Conservation (phyloP, 2,113 vertebrate genomes). For the Diadophis punctatus region DNA sequence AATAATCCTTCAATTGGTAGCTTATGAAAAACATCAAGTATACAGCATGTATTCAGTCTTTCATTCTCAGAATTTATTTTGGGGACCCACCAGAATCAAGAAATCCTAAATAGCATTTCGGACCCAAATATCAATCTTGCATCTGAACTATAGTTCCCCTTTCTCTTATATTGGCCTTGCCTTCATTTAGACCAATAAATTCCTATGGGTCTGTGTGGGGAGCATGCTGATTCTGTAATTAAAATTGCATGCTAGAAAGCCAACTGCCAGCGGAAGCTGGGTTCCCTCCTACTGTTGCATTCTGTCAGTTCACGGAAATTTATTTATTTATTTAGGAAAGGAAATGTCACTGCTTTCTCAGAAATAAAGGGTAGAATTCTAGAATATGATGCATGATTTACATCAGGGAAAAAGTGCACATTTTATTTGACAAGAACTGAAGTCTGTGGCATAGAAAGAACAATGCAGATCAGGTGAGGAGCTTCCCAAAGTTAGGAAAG, state of each 20-base stretch:
- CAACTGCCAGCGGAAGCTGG: conserved; percentile 61
- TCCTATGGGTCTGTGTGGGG: conserved; percentile 60
- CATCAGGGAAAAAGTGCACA: conserved; percentile 5
- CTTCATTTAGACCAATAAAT: conserved; percentile 61
- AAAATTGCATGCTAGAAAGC: conserved; percentile 69
- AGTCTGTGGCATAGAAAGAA: background rate
- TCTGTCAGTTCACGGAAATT: conserved; percentile 54
- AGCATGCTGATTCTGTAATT: conserved; percentile 71
- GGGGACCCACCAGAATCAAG: background rate
- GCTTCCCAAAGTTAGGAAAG: background rate
- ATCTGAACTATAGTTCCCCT: conserved; percentile 45
- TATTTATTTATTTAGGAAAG: conserved; percentile 25
- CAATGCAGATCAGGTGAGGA: background rate
- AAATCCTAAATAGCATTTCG: conserved; percentile 1
- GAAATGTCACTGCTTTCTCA: conserved; percentile 46
- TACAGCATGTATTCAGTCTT: background rate
- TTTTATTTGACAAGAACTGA: background rate
- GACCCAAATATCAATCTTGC: conserved; percentile 36
- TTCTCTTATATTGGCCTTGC: conserved; percentile 51
- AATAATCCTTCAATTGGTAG: background rate
- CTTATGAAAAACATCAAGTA: conserved; percentile 12
- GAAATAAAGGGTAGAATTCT: conserved; percentile 40
- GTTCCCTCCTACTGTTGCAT: conserved; percentile 65
- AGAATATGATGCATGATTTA: conserved; percentile 19
- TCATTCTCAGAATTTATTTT: conserved; percentile 20